Percentiles rank a stretch among this genome's conserved stretches.
These are phyloP conservation scores for Scomber japonicus DNA, from an alignment of 2,113 vertebrate genomes.

Conservation along the genomic window DNA sequence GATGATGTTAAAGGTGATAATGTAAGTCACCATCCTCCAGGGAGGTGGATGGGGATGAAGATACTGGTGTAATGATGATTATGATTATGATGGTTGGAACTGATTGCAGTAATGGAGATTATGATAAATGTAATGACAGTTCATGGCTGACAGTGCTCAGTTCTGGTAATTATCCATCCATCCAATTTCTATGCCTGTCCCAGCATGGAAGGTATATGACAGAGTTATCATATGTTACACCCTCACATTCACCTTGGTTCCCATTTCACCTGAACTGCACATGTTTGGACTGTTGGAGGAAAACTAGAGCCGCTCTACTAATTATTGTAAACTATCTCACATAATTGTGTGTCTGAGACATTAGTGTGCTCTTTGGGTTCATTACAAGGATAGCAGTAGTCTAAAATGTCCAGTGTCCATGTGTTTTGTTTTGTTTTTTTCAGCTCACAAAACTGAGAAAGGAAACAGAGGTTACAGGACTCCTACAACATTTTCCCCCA, in stretches of 20 bases:
- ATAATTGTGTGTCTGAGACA: conserved; percentile 17
- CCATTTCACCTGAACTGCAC: not conserved
- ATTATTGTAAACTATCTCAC: conserved; percentile 30
- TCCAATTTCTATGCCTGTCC: conserved; percentile 51
- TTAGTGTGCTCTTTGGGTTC: not conserved
- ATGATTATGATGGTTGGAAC: conserved; percentile 63
- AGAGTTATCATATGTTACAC: conserved; percentile 17
- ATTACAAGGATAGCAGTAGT: conserved; percentile 1
- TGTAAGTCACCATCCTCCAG: conserved; percentile 22
- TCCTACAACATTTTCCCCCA: not conserved
- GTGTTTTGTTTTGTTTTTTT: not conserved
- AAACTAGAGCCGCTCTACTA: conserved; percentile 3
- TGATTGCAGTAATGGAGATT: conserved; percentile 67
- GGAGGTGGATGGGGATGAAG: conserved; percentile 55
- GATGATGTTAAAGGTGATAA: conserved; percentile 38
- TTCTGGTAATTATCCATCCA: conserved; percentile 68
- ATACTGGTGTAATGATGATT: conserved; percentile 52
- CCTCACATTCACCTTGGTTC: conserved; percentile 10
- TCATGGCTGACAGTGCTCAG: conserved; percentile 43
- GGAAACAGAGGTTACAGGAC: not conserved
- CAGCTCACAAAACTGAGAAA: not conserved
- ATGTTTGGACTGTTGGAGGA: conserved; percentile 1
- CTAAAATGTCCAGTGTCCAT: not conserved
- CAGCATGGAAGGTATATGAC: conserved; percentile 50
- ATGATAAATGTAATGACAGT: conserved; percentile 62